These are phyloP conservation scores for Gisinianus flammeolus DNA, from an alignment of 2,888 invertebrate species.

Conservation along the genomic window DNA sequence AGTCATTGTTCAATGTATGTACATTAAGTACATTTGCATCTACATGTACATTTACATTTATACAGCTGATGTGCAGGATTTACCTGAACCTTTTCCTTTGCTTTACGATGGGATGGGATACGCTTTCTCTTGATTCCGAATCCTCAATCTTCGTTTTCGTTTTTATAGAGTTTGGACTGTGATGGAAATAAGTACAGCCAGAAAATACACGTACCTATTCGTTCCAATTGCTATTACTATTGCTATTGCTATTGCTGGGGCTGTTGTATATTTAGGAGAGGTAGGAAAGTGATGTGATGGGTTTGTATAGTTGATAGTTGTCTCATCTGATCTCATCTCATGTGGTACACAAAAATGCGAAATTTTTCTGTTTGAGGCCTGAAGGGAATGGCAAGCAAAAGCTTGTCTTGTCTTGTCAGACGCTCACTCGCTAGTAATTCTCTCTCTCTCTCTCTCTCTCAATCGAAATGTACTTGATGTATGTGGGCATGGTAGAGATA, in stretches of 20 bases:
- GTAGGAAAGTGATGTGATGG: background rate
- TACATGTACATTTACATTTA: no score
- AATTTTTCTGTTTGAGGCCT: background rate
- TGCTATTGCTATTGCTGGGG: no score
- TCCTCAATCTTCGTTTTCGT: background rate
- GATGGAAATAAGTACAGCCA: no score
- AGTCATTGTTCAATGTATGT: no score
- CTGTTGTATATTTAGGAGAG: background rate
- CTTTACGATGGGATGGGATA: background rate
- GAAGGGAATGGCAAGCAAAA: constrained; percentile 14
- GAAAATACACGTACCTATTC: no score
- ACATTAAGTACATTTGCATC: no score
- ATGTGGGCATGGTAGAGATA: background rate
- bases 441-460: background rate
- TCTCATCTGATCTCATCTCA: background rate
- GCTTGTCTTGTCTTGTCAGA: background rate
- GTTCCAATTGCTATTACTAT: no score
- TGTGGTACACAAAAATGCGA: constrained; percentile 20
- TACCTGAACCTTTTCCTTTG: no score
- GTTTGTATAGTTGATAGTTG: no score
- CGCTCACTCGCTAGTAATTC: constrained; percentile 1
- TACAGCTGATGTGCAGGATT: background rate
- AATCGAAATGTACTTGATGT: background rate
- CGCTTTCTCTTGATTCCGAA: background rate
- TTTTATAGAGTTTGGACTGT: no score